Percentiles rank a stretch among this genome's conserved stretches.
phyloP scores from a whole-genome alignment of 2,888 invertebrate genomes.

The Dysmachus trigonus region DNA sequence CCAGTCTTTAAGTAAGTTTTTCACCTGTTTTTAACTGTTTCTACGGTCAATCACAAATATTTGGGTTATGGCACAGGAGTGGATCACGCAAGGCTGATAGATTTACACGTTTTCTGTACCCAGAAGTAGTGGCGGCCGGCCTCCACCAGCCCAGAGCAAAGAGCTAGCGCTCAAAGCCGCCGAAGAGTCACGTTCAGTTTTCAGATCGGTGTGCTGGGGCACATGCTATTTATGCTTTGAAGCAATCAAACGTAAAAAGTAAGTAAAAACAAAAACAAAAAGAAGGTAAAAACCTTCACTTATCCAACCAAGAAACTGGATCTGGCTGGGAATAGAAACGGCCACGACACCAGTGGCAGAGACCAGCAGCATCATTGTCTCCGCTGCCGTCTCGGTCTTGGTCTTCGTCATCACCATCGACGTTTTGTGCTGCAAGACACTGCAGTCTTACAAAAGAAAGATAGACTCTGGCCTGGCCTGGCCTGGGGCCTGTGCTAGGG shows the following conservation, averaged over 20 bases:
- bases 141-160: not conserved
- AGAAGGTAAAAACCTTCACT: not conserved
- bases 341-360: not conserved
- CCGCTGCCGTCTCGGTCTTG: not conserved
- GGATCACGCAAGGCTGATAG: not conserved
- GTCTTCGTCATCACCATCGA: not conserved
- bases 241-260: not conserved
- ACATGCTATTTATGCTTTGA: not conserved
- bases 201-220: not conserved
- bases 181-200: not conserved
- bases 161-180: not conserved
- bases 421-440: not conserved
- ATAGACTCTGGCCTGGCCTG: not conserved
- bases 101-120: not conserved
- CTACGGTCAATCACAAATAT: constrained; percentile 17
- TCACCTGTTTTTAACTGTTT: constrained; percentile 36
- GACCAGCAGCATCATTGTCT: not conserved
- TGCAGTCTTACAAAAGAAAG: not conserved
- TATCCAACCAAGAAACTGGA: not conserved
- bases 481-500: not conserved
- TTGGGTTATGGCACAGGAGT: constrained; percentile 26
- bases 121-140: not conserved
- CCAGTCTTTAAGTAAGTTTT: not conserved
- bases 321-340: not conserved
- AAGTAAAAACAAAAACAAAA: not conserved